Conservation (phyloP, 2,797 vertebrate species). For the Falco berigora region DNA sequence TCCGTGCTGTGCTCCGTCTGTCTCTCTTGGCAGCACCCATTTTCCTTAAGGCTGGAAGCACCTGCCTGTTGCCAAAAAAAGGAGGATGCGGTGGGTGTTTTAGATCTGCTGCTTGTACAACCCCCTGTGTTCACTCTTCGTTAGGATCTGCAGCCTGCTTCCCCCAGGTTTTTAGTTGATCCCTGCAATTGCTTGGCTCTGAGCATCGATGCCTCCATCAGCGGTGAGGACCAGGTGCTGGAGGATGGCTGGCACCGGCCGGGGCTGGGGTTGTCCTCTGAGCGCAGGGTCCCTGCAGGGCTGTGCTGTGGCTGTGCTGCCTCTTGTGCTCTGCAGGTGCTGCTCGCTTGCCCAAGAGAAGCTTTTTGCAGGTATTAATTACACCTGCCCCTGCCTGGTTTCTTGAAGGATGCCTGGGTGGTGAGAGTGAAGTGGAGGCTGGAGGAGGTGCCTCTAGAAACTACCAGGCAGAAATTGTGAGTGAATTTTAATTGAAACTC, state of each 20-base stretch:
- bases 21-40: accelerated
- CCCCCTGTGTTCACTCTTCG: not conserved
- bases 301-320: not conserved
- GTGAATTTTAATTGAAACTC: not conserved
- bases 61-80: not conserved
- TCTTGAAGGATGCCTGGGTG: not conserved
- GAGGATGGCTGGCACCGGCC: not conserved
- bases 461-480: not conserved
- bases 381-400: not conserved
- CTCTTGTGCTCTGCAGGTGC: not conserved
- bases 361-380: not conserved
- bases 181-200: not conserved
- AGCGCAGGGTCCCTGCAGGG: not conserved
- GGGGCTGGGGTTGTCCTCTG: not conserved
- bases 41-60: not conserved
- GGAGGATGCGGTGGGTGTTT: not conserved
- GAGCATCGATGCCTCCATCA: not conserved
- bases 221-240: not conserved
- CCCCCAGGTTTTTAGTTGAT: not conserved
- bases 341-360: not conserved
- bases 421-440: not conserved
- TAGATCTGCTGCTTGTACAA: not conserved
- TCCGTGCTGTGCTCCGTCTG: not conserved
- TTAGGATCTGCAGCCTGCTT: not conserved
- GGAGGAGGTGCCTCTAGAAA: not conserved